Percentiles rank a stretch among this genome's conserved stretches.
Conservation (phyloP, 2,797 vertebrate genomes). For the Chlorospingus semifuscus region DNA sequence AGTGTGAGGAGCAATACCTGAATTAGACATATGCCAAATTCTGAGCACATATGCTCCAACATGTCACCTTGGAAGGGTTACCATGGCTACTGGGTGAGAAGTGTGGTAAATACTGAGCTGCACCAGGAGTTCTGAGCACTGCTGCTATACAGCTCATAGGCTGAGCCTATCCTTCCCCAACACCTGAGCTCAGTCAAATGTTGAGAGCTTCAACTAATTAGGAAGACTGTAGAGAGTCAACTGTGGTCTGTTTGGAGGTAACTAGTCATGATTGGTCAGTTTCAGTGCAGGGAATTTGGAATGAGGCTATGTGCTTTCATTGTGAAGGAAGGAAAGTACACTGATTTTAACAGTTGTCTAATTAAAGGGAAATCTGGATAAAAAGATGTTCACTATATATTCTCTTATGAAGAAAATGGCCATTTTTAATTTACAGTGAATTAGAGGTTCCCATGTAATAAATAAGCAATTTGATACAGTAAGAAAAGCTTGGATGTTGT, state of each 20-base stretch:
- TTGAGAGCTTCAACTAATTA: not conserved
- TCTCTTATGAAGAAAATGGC: not conserved
- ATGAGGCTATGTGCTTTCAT: not conserved
- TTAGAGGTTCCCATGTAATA: not conserved
- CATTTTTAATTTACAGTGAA: not conserved
- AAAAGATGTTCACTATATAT: not conserved
- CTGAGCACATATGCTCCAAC: not conserved
- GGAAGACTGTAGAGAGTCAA: not conserved
- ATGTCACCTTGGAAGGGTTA: not conserved
- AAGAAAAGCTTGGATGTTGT: not conserved
- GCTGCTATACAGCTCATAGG: not conserved
- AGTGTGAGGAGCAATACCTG: not conserved
- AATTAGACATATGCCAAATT: not conserved
- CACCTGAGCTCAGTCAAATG: not conserved
- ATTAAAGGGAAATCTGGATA: not conserved
- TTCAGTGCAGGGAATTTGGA: not conserved
- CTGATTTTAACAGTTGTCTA: not conserved
- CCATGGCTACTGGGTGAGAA: not conserved
- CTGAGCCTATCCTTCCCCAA: not conserved
- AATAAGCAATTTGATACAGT: not conserved
- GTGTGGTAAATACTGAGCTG: not conserved
- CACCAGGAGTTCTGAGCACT: not conserved
- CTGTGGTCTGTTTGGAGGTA: not conserved
- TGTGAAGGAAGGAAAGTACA: not conserved
- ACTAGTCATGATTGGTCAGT: not conserved